phyloP scores from a whole-genome alignment of 2,888 invertebrate genomes.

The Drosophila affinis region DNA sequence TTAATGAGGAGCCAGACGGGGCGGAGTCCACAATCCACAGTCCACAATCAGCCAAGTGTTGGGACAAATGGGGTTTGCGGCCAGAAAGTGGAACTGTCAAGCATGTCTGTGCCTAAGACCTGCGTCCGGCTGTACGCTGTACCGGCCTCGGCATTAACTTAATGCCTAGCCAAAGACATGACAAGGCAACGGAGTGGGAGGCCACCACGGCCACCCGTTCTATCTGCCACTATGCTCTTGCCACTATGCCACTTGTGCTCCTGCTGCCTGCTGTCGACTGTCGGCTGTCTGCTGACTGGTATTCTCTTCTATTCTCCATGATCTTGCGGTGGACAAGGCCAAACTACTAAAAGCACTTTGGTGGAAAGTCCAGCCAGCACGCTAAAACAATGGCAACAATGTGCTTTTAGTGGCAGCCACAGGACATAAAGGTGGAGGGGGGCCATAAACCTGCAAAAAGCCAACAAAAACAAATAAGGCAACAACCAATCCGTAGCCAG shows the following conservation, averaged over 20 bases:
- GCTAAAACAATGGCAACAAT: slow-evolving; percentile 52
- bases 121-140: slow-evolving; percentile 2
- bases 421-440: slow-evolving; percentile 45
- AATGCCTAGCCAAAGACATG: slow-evolving; percentile 75
- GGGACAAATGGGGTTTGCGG: slow-evolving; percentile 38
- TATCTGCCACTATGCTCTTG: not conserved
- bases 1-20: slow-evolving; percentile 66
- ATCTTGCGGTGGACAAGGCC: slow-evolving; percentile 67
- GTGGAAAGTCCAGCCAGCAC: slow-evolving; percentile 54
- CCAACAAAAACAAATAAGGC: not conserved
- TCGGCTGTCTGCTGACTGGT: not conserved
- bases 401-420: slow-evolving; percentile 50
- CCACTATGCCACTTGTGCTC: too few relatives aligned
- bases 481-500: not conserved
- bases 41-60: slow-evolving; percentile 34
- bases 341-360: slow-evolving; percentile 79
- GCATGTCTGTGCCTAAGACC: slow-evolving; percentile 50
- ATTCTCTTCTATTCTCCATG: slow-evolving; percentile 28
- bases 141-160: slow-evolving; percentile 67
- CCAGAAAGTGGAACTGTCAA: slow-evolving; percentile 61
- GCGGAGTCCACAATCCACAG: too few relatives aligned
- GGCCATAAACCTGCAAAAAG: slow-evolving; percentile 31
- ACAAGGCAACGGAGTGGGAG: slow-evolving; percentile 43
- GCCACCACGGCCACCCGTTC: slow-evolving; percentile 1
- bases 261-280: not conserved